phyloP scores from a whole-genome alignment of 35 echinoderm and acorn worm species.

The Diadema setosum region DNA sequence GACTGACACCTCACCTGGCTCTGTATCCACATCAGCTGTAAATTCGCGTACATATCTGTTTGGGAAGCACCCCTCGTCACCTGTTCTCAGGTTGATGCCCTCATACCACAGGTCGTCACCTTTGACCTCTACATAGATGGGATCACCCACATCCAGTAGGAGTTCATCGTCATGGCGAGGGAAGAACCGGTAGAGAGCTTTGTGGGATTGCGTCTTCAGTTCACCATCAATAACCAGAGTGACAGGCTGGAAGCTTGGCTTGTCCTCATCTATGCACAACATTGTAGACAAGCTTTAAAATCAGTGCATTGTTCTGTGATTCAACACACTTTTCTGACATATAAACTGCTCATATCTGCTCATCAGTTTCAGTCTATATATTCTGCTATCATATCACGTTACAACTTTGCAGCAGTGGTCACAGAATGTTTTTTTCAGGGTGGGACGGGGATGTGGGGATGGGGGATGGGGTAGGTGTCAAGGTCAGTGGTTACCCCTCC shows the following conservation, averaged over 20 bases:
- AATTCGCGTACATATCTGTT: constrained; percentile 75
- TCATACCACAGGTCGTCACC: constrained; percentile 89
- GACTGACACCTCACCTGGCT: constrained; percentile 62
- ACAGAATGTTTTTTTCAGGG: too few relatives aligned
- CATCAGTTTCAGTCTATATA: too few relatives aligned
- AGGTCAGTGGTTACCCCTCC: too few relatives aligned
- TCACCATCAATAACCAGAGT: constrained; percentile 90
- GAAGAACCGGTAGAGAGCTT: constrained; percentile 76
- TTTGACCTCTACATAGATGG: constrained; percentile 75
- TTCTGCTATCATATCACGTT: too few relatives aligned
- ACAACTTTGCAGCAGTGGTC: too few relatives aligned
- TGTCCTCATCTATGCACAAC: constrained; percentile 39
- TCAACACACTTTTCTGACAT: too few relatives aligned
- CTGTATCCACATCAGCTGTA: constrained; percentile 69
- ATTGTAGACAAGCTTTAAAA: too few relatives aligned
- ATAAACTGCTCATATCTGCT: too few relatives aligned
- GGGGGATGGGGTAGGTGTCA: too few relatives aligned
- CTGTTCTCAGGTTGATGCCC: constrained; percentile 88
- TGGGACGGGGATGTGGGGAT: too few relatives aligned
- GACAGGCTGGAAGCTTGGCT: constrained; percentile 75
- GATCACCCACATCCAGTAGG: constrained; percentile 74
- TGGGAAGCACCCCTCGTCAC: constrained; percentile 91
- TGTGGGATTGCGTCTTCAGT: constrained; percentile 85
- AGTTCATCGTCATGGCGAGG: constrained; percentile 92
- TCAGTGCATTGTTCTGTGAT: too few relatives aligned